Percentiles rank a stretch among this genome's conserved stretches.
Conservation (phyloP, 2,888 invertebrate species). For the Octodonta nipae region DNA sequence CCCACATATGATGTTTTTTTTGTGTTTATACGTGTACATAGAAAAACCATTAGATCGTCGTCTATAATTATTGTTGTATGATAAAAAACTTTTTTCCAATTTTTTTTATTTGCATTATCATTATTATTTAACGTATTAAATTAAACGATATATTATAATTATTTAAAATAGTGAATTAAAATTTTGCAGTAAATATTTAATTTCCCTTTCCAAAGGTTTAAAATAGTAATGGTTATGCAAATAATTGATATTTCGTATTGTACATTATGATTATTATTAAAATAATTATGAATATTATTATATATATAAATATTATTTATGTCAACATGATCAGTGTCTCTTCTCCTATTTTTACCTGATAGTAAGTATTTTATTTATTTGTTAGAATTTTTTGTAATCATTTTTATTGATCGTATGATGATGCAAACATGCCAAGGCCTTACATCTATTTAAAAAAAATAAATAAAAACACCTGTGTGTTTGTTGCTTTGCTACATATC, state of each 20-base stretch:
- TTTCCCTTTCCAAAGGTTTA: too few species aligned
- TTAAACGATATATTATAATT: too few species aligned
- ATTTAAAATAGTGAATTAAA: too few species aligned
- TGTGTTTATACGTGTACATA: too few species aligned
- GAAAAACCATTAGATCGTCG: too few species aligned
- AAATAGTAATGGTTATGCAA: constrained; percentile 10
- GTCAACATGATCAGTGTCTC: constrained; percentile 16
- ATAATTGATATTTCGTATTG: constrained; percentile 14
- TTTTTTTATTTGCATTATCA: too few species aligned
- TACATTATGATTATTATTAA: constrained; percentile 15
- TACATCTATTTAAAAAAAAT: constrained; percentile 7
- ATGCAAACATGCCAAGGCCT: background rate
- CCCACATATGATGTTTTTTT: too few species aligned
- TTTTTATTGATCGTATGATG: constrained; percentile 12
- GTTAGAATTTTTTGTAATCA: constrained; percentile 9
- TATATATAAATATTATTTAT: constrained; percentile 11
- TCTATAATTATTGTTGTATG: too few species aligned
- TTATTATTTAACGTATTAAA: too few species aligned
- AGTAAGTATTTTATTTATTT: constrained; percentile 25
- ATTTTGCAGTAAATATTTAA: too few species aligned
- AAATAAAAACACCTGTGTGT: background rate
- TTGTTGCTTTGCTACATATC: too few species aligned
- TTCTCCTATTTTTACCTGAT: constrained; percentile 21
- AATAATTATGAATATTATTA: constrained; percentile 1
- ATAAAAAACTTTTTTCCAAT: too few species aligned